phyloP scores from a whole-genome alignment of 2,113 vertebrate species.

The Rhegmatorhina hoffmannsi region DNA sequence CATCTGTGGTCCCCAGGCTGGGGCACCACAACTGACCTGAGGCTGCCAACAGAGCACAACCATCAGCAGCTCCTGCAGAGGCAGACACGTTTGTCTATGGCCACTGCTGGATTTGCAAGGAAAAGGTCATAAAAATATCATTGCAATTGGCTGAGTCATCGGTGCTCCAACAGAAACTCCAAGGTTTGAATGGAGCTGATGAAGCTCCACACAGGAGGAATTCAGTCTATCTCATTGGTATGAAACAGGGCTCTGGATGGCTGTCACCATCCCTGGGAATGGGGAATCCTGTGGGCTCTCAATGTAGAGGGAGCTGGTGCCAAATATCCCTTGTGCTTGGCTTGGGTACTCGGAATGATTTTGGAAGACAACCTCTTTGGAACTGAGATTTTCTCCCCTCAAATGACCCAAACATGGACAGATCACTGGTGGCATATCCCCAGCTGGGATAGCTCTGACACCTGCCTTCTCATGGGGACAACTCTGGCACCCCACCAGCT shows the following conservation, averaged over 20 bases:
- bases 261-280: not conserved
- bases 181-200: not conserved
- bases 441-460: not conserved
- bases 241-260: not conserved
- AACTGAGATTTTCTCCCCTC: not conserved
- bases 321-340: not conserved
- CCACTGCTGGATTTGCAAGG: not conserved
- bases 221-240: not conserved
- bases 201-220: not conserved
- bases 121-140: slow-evolving; percentile 25
- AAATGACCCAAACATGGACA: not conserved
- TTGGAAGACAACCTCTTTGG: not conserved
- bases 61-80: not conserved
- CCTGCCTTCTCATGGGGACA: not conserved
- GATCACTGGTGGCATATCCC: fast-evolving
- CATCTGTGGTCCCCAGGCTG: not conserved
- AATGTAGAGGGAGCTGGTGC: not conserved
- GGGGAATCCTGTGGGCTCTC: not conserved
- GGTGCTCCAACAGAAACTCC: not conserved
- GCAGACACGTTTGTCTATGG: not conserved
- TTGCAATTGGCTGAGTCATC: slow-evolving; percentile 13
- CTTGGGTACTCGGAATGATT: not conserved
- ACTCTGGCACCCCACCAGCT: not conserved
- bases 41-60: not conserved
- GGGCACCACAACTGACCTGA: not conserved